phyloP scores from a whole-genome alignment of 2,797 vertebrate genomes.

The Mormyrus proboscirostris region DNA sequence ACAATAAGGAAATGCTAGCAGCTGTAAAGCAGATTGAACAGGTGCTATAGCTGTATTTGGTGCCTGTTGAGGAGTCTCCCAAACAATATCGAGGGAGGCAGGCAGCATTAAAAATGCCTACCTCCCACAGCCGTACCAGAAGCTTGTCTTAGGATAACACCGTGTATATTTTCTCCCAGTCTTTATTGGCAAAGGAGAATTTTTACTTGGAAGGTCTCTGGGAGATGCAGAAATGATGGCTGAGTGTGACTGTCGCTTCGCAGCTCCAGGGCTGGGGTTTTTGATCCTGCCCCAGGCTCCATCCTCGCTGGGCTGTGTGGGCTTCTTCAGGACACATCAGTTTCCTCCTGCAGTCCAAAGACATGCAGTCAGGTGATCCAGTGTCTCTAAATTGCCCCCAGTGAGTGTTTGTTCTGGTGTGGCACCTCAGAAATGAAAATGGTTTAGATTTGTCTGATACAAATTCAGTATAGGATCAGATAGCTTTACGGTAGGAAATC shows the following conservation, averaged over 20 bases:
- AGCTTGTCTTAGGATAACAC: background rate
- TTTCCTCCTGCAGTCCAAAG: background rate
- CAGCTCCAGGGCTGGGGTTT: background rate
- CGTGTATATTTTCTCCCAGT: background rate
- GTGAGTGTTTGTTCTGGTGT: background rate
- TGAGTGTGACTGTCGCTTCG: background rate
- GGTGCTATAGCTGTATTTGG: background rate
- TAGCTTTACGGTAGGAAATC: background rate
- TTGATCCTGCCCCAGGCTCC: background rate
- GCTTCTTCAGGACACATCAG: background rate
- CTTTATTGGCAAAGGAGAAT: background rate
- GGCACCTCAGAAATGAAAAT: background rate
- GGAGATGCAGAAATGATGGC: background rate
- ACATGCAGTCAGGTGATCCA: background rate
- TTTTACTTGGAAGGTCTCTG: background rate
- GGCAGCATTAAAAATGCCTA: background rate
- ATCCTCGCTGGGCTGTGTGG: background rate
- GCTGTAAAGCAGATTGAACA: background rate
- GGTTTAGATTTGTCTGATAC: background rate
- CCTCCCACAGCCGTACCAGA: background rate
- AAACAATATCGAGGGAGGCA: background rate
- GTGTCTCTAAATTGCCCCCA: background rate
- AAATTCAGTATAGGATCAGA: background rate
- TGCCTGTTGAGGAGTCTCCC: background rate
- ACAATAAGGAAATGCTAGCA: background rate